Percentiles rank a stretch among this genome's conserved stretches.
phyloP scores from a whole-genome alignment of 1,140 invertebrate genomes.

The Argopecten irradians region DNA sequence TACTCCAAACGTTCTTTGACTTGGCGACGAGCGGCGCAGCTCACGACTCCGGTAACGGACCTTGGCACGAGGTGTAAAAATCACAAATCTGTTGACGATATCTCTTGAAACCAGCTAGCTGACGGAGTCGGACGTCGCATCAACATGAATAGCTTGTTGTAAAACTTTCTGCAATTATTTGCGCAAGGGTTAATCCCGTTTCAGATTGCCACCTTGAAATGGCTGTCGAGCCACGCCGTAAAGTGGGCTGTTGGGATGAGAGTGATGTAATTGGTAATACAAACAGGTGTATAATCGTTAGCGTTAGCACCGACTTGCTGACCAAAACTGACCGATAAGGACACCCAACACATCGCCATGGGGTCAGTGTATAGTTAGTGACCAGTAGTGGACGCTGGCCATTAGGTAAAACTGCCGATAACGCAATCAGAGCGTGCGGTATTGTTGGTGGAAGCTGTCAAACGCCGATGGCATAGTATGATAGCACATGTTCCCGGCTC shows the following conservation, averaged over 20 bases:
- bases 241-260: not conserved
- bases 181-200: not conserved
- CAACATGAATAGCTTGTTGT: not conserved
- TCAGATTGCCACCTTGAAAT: not conserved
- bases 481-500: not conserved
- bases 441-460: constrained; percentile 6
- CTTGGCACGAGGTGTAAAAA: not conserved
- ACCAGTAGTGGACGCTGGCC: not conserved
- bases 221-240: not conserved
- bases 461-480: not conserved
- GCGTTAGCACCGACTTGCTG: not conserved
- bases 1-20: constrained; percentile 16
- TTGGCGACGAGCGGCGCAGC: not conserved
- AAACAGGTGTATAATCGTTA: not conserved
- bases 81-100: not conserved
- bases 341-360: not conserved
- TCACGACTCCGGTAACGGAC: not conserved
- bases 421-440: not conserved
- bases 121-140: not conserved
- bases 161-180: constrained; percentile 23
- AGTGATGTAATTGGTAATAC: not conserved
- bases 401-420: not conserved
- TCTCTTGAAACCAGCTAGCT: not conserved
- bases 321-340: constrained; percentile 21
- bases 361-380: constrained; percentile 1